Percentiles rank a stretch among this genome's conserved stretches.
Conservation (phyloP, 2,797 vertebrate species). For the Rhynchonycteris naso region DNA sequence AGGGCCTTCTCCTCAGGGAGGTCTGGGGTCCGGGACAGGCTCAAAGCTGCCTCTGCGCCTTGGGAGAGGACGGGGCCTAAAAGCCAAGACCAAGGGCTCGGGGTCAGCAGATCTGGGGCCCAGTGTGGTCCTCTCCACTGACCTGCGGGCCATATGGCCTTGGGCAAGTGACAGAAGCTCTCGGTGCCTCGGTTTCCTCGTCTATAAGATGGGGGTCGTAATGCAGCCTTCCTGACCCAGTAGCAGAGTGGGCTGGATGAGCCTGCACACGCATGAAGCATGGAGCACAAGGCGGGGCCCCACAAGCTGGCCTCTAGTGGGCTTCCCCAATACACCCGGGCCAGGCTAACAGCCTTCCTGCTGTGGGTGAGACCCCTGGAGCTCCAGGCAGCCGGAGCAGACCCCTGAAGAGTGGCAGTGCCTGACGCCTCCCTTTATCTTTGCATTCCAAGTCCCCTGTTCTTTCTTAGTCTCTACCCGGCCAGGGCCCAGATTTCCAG, state of each 20-base stretch:
- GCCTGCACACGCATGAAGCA: accelerated
- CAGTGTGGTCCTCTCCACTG: not conserved
- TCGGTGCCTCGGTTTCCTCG: not conserved
- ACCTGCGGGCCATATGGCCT: not conserved
- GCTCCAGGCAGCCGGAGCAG: not conserved
- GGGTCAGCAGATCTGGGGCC: not conserved
- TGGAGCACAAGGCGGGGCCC: accelerated
- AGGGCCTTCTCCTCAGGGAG: not conserved
- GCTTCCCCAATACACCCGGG: accelerated
- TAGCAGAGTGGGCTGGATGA: not conserved
- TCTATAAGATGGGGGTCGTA: not conserved
- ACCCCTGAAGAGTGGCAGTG: not conserved
- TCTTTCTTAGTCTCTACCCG: not conserved
- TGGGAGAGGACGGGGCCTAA: not conserved
- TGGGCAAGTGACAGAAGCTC: not conserved
- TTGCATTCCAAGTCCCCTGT: not conserved
- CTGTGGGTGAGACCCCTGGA: accelerated
- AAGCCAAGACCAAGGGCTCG: not conserved
- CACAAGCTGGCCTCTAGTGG: accelerated
- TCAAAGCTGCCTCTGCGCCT: not conserved
- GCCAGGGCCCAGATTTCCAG: not conserved
- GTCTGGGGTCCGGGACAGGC: not conserved
- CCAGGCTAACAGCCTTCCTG: not conserved
- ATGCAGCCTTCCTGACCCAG: not conserved
- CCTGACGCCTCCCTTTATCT: not conserved